Evolutionary conservation across 2,113 vertebrate genomes (phyloP).

Genomic region (Jaculus jaculus): DNA sequence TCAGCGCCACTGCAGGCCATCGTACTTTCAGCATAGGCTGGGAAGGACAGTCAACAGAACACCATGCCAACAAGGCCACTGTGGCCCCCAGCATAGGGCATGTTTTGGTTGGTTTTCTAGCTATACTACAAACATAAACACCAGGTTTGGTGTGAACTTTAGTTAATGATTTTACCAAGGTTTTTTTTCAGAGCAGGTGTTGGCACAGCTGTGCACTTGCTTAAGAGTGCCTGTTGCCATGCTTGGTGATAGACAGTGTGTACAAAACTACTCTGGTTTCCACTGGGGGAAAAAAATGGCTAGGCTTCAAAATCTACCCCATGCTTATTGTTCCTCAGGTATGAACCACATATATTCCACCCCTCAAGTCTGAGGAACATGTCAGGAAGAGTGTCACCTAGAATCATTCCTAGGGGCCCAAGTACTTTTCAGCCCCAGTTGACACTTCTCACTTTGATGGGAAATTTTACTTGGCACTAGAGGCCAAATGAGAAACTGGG

Average conservation of each 20-base stretch:
- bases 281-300: neutral
- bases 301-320: neutral
- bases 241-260: neutral
- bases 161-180: neutral
- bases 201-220: neutral
- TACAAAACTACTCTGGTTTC: neutral
- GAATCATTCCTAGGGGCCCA: fast-evolving
- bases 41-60: fast-evolving
- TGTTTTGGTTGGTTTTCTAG: neutral
- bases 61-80: neutral
- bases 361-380: no score
- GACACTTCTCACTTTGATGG: fast-evolving
- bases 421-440: neutral
- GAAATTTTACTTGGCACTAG: fast-evolving
- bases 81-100: fast-evolving
- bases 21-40: fast-evolving
- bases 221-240: neutral
- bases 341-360: neutral
- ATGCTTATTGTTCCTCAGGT: fast-evolving
- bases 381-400: fast-evolving
- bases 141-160: fast-evolving
- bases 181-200: neutral
- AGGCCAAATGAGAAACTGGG: neutral
- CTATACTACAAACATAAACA: fast-evolving
- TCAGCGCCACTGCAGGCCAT: neutral